These are phyloP conservation scores for Nothocercus julius DNA, from an alignment of 2,113 vertebrate genomes.

Conservation along the genomic window DNA sequence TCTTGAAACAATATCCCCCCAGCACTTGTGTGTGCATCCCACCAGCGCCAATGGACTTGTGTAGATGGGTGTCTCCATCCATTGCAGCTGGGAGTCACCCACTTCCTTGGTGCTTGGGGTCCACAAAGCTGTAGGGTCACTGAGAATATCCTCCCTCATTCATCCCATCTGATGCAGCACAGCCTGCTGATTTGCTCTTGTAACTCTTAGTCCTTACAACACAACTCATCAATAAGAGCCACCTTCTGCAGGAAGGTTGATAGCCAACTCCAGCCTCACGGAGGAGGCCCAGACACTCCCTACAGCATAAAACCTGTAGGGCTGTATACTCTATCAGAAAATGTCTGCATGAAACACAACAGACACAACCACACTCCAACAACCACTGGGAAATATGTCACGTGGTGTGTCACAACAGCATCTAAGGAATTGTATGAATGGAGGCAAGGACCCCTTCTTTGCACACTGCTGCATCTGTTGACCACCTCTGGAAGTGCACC, in stretches of 20 bases:
- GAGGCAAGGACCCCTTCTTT: not conserved
- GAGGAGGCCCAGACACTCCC: not conserved
- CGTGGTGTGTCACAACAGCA: not conserved
- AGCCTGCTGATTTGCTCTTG: not conserved
- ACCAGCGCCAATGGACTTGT: too few species aligned
- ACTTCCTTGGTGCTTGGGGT: too few species aligned
- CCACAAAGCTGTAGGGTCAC: not conserved
- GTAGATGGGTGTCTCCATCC: not conserved
- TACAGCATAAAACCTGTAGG: too few species aligned
- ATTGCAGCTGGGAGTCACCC: not conserved
- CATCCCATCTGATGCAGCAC: not conserved
- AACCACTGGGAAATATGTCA: not conserved
- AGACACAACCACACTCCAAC: not conserved
- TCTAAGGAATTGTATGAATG: not conserved
- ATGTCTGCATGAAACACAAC: not conserved
- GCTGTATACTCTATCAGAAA: not conserved
- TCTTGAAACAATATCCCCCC: too few species aligned
- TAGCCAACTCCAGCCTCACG: not conserved
- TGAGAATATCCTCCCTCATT: not conserved
- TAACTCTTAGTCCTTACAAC: not conserved
- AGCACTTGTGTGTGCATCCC: too few species aligned
- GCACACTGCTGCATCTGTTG: not conserved
- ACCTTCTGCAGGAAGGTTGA: not conserved
- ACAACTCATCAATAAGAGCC: not conserved
- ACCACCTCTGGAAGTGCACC: not conserved